Percentiles rank a stretch among this genome's conserved stretches.
phyloP scores from a whole-genome alignment of 2,113 vertebrate species.

The Mohoua ochrocephala region DNA sequence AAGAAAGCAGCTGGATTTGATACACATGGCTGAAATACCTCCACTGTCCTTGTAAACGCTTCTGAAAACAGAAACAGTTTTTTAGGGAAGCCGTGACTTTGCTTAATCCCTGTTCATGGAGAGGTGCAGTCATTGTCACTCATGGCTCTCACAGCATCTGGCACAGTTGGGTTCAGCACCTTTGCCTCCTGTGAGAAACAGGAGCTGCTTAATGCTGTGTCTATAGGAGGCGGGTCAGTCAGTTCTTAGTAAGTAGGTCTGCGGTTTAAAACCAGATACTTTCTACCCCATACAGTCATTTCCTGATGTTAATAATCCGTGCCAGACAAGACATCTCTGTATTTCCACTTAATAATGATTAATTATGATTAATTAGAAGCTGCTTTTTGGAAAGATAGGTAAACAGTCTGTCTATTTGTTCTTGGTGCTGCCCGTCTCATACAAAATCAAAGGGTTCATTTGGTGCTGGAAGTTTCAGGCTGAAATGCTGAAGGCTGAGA shows the following conservation, averaged over 20 bases:
- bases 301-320: not conserved
- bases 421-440: not conserved
- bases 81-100: not conserved
- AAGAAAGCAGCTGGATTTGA: not conserved
- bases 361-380: not conserved
- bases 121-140: no score
- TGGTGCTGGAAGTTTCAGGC: not conserved
- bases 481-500: not conserved
- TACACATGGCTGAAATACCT: not conserved
- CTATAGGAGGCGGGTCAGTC: accelerated
- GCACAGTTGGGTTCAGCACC: not conserved
- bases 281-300: not conserved
- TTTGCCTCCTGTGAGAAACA: not conserved
- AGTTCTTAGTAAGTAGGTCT: not conserved
- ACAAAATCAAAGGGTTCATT: not conserved
- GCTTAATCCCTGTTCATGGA: not conserved
- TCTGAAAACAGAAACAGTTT: not conserved
- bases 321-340: not conserved
- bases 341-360: not conserved
- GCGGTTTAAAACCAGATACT: not conserved
- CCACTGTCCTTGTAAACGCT: not conserved
- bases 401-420: not conserved
- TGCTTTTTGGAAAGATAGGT: not conserved
- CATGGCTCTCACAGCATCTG: not conserved
- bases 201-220: not conserved